These are phyloP conservation scores for Anabas testudineus DNA, from an alignment of 2,797 vertebrate genomes.

Conservation along the genomic window DNA sequence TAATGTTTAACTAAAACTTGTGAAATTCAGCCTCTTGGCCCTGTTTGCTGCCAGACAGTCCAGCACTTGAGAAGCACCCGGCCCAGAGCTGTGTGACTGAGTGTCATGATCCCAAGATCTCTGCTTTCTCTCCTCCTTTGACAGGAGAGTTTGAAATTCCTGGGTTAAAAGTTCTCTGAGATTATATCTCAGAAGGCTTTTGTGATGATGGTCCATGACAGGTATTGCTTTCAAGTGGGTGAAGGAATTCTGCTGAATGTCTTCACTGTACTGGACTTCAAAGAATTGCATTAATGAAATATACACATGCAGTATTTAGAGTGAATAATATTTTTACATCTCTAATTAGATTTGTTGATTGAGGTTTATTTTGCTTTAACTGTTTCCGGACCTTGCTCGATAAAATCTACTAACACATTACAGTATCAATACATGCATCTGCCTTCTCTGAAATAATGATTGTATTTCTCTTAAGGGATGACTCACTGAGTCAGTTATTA, in stretches of 20 bases:
- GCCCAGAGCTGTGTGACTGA: constrained; percentile 84
- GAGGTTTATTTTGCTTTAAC: constrained; percentile 45
- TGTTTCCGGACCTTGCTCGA: constrained; percentile 34
- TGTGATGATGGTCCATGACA: constrained; percentile 85
- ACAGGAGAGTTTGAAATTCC: constrained; percentile 86
- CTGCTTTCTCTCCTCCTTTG: constrained; percentile 77
- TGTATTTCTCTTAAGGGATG: constrained; percentile 36
- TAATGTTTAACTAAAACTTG: constrained; percentile 62
- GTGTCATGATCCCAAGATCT: constrained; percentile 86
- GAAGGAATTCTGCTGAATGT: constrained; percentile 72
- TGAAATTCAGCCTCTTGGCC: constrained; percentile 72
- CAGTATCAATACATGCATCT: constrained; percentile 56
- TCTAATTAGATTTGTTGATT: constrained; percentile 35
- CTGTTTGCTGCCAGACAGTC: constrained; percentile 78
- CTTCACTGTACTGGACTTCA: constrained; percentile 44
- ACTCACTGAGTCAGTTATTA: constrained; percentile 37
- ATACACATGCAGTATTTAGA: constrained; percentile 4
- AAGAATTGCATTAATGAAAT: constrained; percentile 32
- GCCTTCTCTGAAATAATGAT: constrained; percentile 44
- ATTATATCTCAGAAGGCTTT: constrained; percentile 86
- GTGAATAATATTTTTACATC: constrained; percentile 10
- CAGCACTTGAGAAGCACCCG: constrained; percentile 78
- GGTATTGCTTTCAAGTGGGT: constrained; percentile 76
- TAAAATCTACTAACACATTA: constrained; percentile 58
- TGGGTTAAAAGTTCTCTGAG: constrained; percentile 86